A percentile compares a stretch with the other conserved stretches of the same genome.
phyloP scores from a whole-genome alignment of 2,113 vertebrate genomes.

The Callionymus lyra region DNA sequence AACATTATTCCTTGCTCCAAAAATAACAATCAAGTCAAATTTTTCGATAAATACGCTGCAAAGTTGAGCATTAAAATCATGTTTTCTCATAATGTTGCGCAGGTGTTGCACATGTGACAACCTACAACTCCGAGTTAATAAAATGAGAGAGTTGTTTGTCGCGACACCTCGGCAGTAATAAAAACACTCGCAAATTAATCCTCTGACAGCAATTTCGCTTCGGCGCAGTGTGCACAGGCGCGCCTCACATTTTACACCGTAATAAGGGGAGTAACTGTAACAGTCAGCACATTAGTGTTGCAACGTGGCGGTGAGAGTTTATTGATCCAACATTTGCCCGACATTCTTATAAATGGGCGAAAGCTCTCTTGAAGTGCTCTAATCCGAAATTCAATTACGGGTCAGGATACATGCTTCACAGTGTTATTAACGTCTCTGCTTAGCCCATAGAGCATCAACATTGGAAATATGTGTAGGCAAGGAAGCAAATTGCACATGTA shows the following conservation, averaged over 20 bases:
- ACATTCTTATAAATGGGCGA: slow-evolving; percentile 7
- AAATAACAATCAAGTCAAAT: too few relatives aligned
- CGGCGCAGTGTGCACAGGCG: slow-evolving; percentile 2
- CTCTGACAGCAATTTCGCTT: slow-evolving; percentile 13
- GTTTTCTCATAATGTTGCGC: too few relatives aligned
- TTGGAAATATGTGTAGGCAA: background rate
- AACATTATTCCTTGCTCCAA: too few relatives aligned
- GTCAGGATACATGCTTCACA: background rate
- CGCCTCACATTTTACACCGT: slow-evolving; percentile 5
- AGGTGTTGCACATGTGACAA: too few relatives aligned
- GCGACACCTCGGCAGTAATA: background rate
- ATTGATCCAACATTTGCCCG: slow-evolving; percentile 22
- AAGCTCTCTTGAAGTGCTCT: slow-evolving; percentile 3
- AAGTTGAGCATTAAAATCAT: too few relatives aligned
- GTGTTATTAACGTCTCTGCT: background rate
- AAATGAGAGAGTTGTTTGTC: too few relatives aligned
- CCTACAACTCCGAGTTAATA: too few relatives aligned
- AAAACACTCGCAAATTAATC: slow-evolving; percentile 8
- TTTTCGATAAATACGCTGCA: too few relatives aligned
- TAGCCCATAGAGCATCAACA: background rate
- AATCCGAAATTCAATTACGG: slow-evolving; percentile 16
- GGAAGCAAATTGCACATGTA: background rate
- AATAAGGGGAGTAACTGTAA: slow-evolving; percentile 29
- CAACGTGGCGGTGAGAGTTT: background rate
- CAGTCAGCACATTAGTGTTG: slow-evolving; percentile 21